Conservation (phyloP, 2,113 vertebrate species). For the Melanerpes formicivorus region DNA sequence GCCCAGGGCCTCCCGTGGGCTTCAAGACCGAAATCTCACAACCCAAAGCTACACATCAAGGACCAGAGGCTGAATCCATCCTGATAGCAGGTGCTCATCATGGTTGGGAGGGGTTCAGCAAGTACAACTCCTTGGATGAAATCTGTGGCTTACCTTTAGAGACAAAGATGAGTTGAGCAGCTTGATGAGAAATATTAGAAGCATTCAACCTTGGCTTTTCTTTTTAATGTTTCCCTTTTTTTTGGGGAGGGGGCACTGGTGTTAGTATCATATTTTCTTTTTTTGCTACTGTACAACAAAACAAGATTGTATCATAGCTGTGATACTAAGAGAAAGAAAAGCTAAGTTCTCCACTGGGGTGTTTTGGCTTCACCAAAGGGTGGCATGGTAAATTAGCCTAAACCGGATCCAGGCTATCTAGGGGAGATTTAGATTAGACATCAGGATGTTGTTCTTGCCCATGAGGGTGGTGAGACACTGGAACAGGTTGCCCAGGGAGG, state of each 20-base stretch:
- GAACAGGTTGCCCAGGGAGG: no score
- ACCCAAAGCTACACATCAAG: not conserved
- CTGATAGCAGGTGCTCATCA: not conserved
- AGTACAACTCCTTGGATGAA: not conserved
- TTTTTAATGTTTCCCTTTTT: not conserved
- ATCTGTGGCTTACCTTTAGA: not conserved
- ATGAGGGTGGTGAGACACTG: no score
- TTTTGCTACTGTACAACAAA: not conserved
- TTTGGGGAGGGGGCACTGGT: not conserved
- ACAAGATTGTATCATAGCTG: not conserved
- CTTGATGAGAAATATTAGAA: not conserved
- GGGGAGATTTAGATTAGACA: no score
- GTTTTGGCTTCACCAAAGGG: not conserved
- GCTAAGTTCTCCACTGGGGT: not conserved
- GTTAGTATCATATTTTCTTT: not conserved
- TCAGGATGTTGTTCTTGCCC: no score
- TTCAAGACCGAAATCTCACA: not conserved
- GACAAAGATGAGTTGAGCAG: not conserved
- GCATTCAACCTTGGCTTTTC: not conserved
- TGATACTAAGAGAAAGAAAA: not conserved
- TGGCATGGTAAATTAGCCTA: not conserved
- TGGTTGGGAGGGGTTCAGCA: not conserved
- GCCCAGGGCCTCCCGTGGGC: not conserved
- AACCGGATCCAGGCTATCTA: not conserved
- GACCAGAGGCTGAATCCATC: not conserved